phyloP scores from a whole-genome alignment of 2,888 invertebrate species.

The Campaea margaritaria region DNA sequence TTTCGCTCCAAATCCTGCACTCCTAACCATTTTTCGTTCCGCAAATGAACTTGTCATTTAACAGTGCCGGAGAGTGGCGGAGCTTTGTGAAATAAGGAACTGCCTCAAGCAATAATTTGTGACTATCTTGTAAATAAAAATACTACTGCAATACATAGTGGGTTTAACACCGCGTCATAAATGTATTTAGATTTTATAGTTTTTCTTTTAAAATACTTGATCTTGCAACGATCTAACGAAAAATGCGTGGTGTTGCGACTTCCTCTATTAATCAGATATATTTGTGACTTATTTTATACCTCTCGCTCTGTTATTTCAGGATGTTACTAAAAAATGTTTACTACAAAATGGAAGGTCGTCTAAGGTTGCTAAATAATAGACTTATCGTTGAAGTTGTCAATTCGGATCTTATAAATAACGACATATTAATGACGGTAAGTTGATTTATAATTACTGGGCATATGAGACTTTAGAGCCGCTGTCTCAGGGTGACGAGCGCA shows the following conservation, averaged over 20 bases:
- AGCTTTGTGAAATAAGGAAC: too few species aligned
- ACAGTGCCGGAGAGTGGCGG: too few species aligned
- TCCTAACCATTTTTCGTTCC: too few species aligned
- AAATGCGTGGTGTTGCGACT: neutral
- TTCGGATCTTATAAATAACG: slow-evolving; percentile 52
- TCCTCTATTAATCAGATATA: neutral
- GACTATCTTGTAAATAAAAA: too few species aligned
- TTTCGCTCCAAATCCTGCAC: too few species aligned
- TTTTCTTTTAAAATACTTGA: neutral
- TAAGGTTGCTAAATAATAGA: slow-evolving; percentile 59
- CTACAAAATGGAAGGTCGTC: slow-evolving; percentile 65
- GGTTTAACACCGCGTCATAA: neutral
- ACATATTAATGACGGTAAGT: slow-evolving; percentile 62
- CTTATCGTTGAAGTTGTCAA: slow-evolving; percentile 59
- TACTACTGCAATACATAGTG: neutral
- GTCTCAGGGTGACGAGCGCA: too few species aligned
- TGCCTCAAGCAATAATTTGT: too few species aligned
- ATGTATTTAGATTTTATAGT: neutral
- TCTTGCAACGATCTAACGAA: neutral
- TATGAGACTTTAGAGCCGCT: too few species aligned
- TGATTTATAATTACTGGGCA: neutral
- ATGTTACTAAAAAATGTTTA: slow-evolving; percentile 62
- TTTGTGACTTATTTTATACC: neutral
- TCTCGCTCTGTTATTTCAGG: slow-evolving; percentile 47
- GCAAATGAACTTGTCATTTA: too few species aligned